Evolutionary conservation across 2,888 invertebrate genomes (phyloP), one percentile per base, ranked within the genome.

Genomic region (Ctena decussata): DNA sequence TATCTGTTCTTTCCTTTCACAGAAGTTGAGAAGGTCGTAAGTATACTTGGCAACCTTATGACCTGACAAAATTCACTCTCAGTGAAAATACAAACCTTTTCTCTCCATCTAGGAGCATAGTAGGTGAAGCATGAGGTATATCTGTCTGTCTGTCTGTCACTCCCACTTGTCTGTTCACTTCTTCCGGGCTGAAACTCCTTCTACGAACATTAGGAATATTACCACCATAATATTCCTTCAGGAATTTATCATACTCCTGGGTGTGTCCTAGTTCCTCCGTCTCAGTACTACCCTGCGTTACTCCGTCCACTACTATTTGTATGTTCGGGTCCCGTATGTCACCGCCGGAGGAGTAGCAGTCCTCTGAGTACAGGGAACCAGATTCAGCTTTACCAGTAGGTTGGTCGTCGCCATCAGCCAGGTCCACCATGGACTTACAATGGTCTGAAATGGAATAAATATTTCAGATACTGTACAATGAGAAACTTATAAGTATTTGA

Each of bases 371-470:
- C 24, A 80, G 37, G 74, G 77, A 46, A 12, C 80, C 71, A 49
- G 80, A 65, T 60, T 69, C 70, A 57, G 49, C 65, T 39, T 81
- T 72, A n/a, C 81, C 82, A 37, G 49, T 71, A 12, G 57, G 57
- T 49, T 60, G 77, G 39, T 77, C 86, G 71, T 86, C 86, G 69
- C 92, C 93, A 78, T 92, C 89, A 46, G 89, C 92, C 78, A 94
- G 84, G 89, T 94, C 93, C 77, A 93, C 93, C 94, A 94, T 94
- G 87, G 94, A 94, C 89, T 91, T 93, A 88, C 92, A 92, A 73
- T 92, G 93, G 73, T 93, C 94, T 94, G 82, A 27, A 81, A 65
- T 35, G 35, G 46, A 46, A 15, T 11, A 41, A 6, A 41, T 15
- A 41, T 11, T 41, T n/a, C n/a, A n/a, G n/a, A n/a, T n/a, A n/a